phyloP scores from a whole-genome alignment of 2,888 invertebrate species.

The Chrysolina americana region DNA sequence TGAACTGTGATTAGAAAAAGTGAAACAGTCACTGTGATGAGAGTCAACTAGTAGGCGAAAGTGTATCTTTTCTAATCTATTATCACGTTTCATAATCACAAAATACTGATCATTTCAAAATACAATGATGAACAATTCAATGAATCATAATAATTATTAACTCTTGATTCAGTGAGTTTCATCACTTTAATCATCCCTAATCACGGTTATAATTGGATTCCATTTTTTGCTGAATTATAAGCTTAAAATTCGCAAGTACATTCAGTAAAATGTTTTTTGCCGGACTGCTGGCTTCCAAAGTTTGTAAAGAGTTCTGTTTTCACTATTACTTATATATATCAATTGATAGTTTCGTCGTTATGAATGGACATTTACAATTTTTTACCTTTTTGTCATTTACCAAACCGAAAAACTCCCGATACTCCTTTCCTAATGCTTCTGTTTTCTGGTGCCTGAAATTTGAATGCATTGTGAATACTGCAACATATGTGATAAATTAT shows the following conservation, averaged over 20 bases:
- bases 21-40: no score
- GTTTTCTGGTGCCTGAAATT: slow-evolving; percentile 74
- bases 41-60: no score
- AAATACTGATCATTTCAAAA: background rate
- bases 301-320: no score
- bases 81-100: background rate
- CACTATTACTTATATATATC: background rate
- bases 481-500: background rate
- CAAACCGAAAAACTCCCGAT: slow-evolving; percentile 78
- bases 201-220: no score
- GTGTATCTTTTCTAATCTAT: background rate
- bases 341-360: background rate
- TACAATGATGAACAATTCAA: background rate
- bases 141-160: background rate
- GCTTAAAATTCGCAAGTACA: no score
- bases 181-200: no score
- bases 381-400: slow-evolving; percentile 70
- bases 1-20: no score
- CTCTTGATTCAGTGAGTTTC: background rate
- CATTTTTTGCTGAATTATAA: no score
- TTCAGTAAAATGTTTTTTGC: no score
- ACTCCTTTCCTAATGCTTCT: slow-evolving; percentile 76
- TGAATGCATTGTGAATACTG: slow-evolving; percentile 33
- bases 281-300: no score
- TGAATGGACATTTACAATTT: slow-evolving; percentile 29